phyloP scores from a whole-genome alignment of 2,888 invertebrate genomes.

The Pegoplata infirma region DNA sequence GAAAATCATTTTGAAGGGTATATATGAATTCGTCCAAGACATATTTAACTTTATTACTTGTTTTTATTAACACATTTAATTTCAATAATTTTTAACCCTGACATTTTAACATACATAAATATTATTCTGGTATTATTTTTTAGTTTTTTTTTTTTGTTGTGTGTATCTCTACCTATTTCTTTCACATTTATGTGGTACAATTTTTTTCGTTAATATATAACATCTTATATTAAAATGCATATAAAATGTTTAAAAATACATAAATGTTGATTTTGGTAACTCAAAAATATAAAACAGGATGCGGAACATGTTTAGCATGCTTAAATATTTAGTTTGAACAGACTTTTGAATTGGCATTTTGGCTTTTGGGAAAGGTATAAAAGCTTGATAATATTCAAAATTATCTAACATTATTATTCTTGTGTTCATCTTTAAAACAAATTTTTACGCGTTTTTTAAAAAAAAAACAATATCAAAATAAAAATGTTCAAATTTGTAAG shows the following conservation, averaged over 20 bases:
- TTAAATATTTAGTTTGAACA: conserved; percentile 61
- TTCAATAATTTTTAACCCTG: conserved; percentile 67
- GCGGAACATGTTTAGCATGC: conserved; percentile 75
- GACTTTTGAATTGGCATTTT: conserved; percentile 16
- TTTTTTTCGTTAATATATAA: no score
- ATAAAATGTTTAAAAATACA: conserved; percentile 10
- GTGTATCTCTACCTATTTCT: background rate
- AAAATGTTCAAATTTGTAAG: conserved; percentile 74
- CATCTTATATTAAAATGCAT: conserved; percentile 32
- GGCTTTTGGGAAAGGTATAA: conserved; percentile 64
- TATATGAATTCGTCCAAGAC: no score
- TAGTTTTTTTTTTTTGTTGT: no score
- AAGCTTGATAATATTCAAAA: conserved; percentile 65
- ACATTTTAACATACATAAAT: conserved; percentile 68
- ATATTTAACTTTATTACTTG: no score
- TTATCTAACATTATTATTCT: conserved; percentile 62
- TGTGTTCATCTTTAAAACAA: conserved; percentile 65
- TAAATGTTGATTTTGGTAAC: conserved; percentile 24
- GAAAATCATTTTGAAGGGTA: no score
- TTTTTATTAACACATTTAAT: conserved; percentile 26
- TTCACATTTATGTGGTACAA: conserved; percentile 5
- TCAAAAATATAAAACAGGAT: conserved; percentile 68
- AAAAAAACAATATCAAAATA: background rate
- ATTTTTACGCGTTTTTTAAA: conserved; percentile 58
- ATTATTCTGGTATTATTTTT: conserved; percentile 13